Conservation (phyloP, 2,797 vertebrate genomes). For the Poecilia picta region DNA sequence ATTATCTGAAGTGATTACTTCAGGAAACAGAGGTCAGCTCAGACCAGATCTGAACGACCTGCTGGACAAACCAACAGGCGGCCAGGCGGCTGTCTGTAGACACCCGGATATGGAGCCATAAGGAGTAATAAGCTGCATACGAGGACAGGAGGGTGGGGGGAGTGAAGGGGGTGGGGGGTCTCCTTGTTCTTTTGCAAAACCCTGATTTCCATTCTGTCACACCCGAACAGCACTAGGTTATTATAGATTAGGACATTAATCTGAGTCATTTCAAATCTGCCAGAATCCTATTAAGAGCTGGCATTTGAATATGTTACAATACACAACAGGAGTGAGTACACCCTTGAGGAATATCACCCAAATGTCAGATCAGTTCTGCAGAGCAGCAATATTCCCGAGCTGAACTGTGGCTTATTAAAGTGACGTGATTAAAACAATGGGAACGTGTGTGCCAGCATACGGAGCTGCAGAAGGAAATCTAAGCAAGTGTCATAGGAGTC, state of each 20-base stretch:
- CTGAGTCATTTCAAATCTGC: constrained; percentile 5
- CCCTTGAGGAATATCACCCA: constrained; percentile 5
- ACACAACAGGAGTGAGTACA: background rate
- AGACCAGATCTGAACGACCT: background rate
- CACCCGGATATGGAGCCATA: background rate
- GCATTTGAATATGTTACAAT: constrained; percentile 12
- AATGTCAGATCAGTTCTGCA: constrained; percentile 5
- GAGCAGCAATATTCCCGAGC: background rate
- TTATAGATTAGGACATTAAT: constrained; percentile 6
- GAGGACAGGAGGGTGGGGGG: background rate
- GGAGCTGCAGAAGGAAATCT: background rate
- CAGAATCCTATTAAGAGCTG: constrained; percentile 8
- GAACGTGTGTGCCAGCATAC: background rate
- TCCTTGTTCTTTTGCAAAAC: background rate
- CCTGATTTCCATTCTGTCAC: constrained; percentile 2
- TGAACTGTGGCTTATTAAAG: background rate
- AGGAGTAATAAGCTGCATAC: background rate
- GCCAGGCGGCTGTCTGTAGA: background rate
- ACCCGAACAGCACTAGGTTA: constrained; percentile 3
- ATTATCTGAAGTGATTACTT: background rate
- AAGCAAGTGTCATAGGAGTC: background rate
- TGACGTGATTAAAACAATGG: background rate
- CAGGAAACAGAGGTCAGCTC: background rate
- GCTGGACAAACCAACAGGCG: background rate
- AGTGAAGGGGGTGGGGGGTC: too few relatives aligned